Evolutionary conservation across 2,113 vertebrate genomes (phyloP), one percentile per base, ranked within the genome.

Genomic region (Peromyscus californicus): DNA sequence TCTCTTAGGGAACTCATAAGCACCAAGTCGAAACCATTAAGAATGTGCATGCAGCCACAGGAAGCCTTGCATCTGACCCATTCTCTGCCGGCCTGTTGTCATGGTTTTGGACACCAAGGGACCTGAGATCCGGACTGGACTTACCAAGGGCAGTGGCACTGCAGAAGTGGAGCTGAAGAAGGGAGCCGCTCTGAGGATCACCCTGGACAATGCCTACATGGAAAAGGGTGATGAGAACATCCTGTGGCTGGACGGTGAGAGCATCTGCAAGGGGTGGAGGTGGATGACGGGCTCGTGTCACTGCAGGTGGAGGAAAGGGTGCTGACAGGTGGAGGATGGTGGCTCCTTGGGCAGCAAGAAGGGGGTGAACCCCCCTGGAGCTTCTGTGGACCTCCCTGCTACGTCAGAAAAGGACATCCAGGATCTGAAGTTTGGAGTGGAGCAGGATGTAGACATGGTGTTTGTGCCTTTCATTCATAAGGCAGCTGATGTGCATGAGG

Each of bases 401-500:
- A 16, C n/a, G 69, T 72, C 69, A 72, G 69, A 9, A 70, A 70
- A 70, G 69, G 69, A 70, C 69, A n/a, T 17, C 33, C 33, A 72
- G 70, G 36, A n/a, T 19, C 70, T 21, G 36, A 72, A 72, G 36
- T n/a, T 72, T n/a, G 70, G 36, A 19, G 70, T n/a, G 36, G 36
- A 21, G 36, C 36, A n/a, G 98, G 99, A 99, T 0, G 99, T 99
- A 1, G 99, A 99, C 97, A 99, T 99, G 99, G 99, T 99, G 92
- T 99, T 99, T 11, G 99, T 99, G 0, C 99, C 99, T 96, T 99
- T 99, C 98, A 99, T 99, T 98, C 99, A 99, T 74, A 99, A 99
- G 97, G 99, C 99, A 12, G 54, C 99, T 0, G 99, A 99, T 3
- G 99, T 99, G 94, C 99, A 99, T 0, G 99, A 99, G 4, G 99